Conservation (phyloP, 1,140 invertebrate genomes). For the Dreissena polymorpha region DNA sequence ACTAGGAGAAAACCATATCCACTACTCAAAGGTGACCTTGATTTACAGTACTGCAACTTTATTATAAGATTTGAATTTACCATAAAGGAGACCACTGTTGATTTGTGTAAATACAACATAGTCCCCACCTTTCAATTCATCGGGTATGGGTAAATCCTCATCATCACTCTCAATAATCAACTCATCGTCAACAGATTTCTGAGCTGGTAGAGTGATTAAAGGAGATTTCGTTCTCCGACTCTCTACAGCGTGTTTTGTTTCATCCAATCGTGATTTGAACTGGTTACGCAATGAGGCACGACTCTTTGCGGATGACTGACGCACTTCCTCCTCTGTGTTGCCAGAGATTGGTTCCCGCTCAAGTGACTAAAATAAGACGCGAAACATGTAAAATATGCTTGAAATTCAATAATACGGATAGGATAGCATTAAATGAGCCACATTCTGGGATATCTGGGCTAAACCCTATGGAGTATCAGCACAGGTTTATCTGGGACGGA, state of each 20-base stretch:
- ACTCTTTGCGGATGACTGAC: constrained; percentile 63
- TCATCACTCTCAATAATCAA: constrained; percentile 72
- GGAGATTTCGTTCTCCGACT: constrained; percentile 72
- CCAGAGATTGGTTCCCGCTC: constrained; percentile 51
- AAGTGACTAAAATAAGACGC: constrained; percentile 12
- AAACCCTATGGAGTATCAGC: too few relatives aligned
- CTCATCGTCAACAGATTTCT: constrained; percentile 69
- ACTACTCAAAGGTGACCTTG: too few relatives aligned
- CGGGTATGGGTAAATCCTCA: constrained; percentile 66
- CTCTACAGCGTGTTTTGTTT: constrained; percentile 66
- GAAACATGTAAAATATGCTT: too few relatives aligned
- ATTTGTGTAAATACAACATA: too few relatives aligned
- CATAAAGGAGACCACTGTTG: too few relatives aligned
- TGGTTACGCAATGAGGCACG: constrained; percentile 67
- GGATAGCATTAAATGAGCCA: too few relatives aligned
- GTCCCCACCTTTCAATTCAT: constrained; percentile 69
- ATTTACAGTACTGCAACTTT: too few relatives aligned
- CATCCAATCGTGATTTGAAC: constrained; percentile 68
- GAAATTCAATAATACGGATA: too few relatives aligned
- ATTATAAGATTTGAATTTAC: too few relatives aligned
- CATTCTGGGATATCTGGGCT: too few relatives aligned
- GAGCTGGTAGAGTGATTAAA: constrained; percentile 65
- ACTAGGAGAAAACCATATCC: too few relatives aligned
- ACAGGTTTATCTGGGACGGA: too few relatives aligned
- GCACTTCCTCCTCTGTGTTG: constrained; percentile 57